A percentile compares a stretch with the other conserved stretches of the same genome.
phyloP scores from a whole-genome alignment of 2,113 vertebrate species.

The Equus quagga region DNA sequence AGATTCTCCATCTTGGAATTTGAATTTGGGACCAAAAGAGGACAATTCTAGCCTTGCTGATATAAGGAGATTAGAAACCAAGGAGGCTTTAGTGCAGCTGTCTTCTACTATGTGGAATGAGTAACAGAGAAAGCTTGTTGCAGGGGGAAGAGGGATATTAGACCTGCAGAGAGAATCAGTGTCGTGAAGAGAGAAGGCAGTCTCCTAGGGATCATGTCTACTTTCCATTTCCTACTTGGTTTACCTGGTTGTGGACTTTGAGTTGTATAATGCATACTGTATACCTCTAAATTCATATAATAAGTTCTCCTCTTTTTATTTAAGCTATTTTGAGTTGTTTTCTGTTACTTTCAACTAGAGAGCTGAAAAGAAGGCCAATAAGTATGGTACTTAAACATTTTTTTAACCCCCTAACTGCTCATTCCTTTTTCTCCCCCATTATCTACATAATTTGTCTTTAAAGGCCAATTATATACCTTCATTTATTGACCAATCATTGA shows the following conservation, averaged over 20 bases:
- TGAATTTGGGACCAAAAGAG: constrained; percentile 1
- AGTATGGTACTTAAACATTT: background rate
- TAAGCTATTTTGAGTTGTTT: constrained; percentile 53
- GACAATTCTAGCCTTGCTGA: background rate
- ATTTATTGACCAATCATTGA: constrained; percentile 22
- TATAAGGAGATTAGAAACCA: background rate
- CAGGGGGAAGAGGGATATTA: background rate
- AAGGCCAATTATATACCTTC: constrained; percentile 25
- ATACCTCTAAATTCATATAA: background rate
- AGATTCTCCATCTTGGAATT: background rate
- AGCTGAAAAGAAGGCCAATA: background rate
- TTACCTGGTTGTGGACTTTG: background rate
- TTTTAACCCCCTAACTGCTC: background rate
- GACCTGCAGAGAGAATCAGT: background rate
- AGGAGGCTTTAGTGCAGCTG: background rate
- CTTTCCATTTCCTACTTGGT: background rate
- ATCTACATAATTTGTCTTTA: constrained; percentile 48
- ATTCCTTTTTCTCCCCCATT: background rate
- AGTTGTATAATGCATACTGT: background rate
- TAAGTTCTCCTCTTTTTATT: background rate
- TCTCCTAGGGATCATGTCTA: background rate
- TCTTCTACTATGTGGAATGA: background rate
- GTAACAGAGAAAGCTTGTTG: background rate
- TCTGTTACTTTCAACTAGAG: constrained; percentile 50
- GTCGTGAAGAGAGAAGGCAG: background rate